Evolutionary conservation across 1,140 invertebrate genomes (phyloP), one percentile per base, ranked within the genome.

Genomic region (Telenomus remus): DNA sequence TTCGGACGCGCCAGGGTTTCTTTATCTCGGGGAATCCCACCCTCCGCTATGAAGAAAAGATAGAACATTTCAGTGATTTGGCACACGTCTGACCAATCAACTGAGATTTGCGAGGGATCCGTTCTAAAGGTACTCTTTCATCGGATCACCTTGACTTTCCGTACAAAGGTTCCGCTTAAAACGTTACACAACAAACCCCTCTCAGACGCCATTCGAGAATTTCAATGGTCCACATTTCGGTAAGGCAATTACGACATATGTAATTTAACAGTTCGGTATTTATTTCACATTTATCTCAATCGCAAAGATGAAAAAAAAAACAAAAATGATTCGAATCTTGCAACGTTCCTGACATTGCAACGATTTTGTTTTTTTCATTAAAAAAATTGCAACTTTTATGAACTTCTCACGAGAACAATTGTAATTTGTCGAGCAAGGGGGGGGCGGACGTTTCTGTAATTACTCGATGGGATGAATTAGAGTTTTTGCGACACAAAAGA

Each of bases 401-500:
- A n/a, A n/a, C n/a, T n/a, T n/a, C n/a, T n/a, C n/a, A n/a, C n/a
- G n/a, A n/a, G n/a, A n/a, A n/a, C n/a, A n/a, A n/a, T n/a, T n/a
- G n/a, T n/a, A n/a, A n/a, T n/a, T n/a, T n/a, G n/a, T n/a, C n/a
- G n/a, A n/a, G n/a, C n/a, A n/a, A n/a, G n/a, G n/a, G n/a, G n/a
- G n/a, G n/a, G n/a, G n/a, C n/a, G n/a, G n/a, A n/a, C n/a, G n/a
- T n/a, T n/a, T n/a, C 65, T 78, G 81, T 80, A 86, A 83, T 85
- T 80, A 57, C 72, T 54, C 19, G 19, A 12, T 55, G 74, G 63
- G 78, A 78, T 80, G 81, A n/a, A n/a, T 82, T 83, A 80, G 77
- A 76, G n/a, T 79, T 80, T 76, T 80, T 79, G 82, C 81, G 83
- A 85, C 83, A 27, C 19, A 27, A 77, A 77, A 77, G 64, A 72